Conservation (phyloP, 92 coral and sea anemone genomes). For the Parazoanthus swiftii region DNA sequence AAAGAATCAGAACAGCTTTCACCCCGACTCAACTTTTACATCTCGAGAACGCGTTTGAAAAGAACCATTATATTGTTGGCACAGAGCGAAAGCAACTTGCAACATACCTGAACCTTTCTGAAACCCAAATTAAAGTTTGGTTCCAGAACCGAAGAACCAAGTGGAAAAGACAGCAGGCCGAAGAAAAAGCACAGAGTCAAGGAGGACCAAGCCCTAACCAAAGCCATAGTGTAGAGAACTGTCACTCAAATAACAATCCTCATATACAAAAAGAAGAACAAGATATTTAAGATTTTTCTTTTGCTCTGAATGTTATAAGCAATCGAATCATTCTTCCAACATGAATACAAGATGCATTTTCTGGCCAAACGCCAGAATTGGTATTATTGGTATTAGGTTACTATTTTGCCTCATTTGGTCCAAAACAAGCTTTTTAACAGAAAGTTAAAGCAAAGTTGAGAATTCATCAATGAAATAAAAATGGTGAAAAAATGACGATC, state of each 20-base stretch:
- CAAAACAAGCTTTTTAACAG: slow-evolving; percentile 11
- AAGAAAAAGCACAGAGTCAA: slow-evolving; percentile 76
- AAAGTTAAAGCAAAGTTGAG: background rate
- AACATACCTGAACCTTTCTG: slow-evolving; percentile 82
- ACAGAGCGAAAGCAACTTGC: slow-evolving; percentile 93
- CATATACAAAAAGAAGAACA: slow-evolving; percentile 57
- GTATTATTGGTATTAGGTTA: background rate
- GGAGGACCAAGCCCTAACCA: slow-evolving; percentile 41
- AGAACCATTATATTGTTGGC: slow-evolving; percentile 95
- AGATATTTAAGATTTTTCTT: slow-evolving; percentile 30
- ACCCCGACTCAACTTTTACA: slow-evolving; percentile 94
- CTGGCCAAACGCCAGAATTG: background rate
- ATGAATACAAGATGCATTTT: background rate
- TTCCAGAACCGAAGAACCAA: slow-evolving; percentile 92
- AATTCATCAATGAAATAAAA: background rate
- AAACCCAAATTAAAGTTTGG: slow-evolving; percentile 96
- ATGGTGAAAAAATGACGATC: background rate
- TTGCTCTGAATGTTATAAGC: background rate
- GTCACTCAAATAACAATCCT: slow-evolving; percentile 55
- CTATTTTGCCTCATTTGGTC: background rate
- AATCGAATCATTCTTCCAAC: background rate
- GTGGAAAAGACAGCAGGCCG: slow-evolving; percentile 90
- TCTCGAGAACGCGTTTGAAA: slow-evolving; percentile 92
- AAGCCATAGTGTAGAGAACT: slow-evolving; percentile 50
- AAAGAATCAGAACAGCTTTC: slow-evolving; percentile 87